These are phyloP conservation scores for Rhinopomastus cyanomelas DNA, from an alignment of 2,113 vertebrate genomes.

Conservation along the genomic window DNA sequence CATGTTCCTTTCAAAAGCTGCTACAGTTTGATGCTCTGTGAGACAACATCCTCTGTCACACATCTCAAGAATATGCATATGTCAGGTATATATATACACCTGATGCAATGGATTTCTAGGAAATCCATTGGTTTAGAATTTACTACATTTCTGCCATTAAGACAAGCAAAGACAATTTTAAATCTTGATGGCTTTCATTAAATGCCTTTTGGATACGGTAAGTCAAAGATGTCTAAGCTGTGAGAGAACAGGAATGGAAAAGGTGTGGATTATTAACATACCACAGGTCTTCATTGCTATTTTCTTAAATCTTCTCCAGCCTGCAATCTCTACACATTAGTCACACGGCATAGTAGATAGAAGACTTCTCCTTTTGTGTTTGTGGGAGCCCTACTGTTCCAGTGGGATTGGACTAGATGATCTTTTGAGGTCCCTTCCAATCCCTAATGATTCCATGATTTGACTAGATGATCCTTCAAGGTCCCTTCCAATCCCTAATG, in stretches of 20 bases:
- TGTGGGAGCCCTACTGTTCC: no score
- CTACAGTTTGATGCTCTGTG: not conserved
- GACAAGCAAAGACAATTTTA: not conserved
- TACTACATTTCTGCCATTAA: not conserved
- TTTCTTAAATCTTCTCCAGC: not conserved
- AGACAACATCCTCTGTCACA: not conserved
- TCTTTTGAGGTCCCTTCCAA: no score
- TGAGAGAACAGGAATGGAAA: not conserved
- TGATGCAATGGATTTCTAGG: not conserved
- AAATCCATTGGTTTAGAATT: not conserved
- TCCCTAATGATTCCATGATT: no score
- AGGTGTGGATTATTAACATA: fast-evolving
- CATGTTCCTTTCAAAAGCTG: not conserved
- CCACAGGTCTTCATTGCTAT: not conserved
- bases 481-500: no score
- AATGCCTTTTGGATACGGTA: not conserved
- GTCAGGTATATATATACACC: not conserved
- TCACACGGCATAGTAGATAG: not conserved
- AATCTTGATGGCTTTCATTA: not conserved
- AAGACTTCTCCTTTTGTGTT: not conserved
- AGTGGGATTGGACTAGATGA: no score
- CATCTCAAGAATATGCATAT: no score
- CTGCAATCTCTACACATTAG: not conserved
- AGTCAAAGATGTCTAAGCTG: not conserved
- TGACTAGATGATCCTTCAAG: no score